phyloP scores from a whole-genome alignment of 2,113 vertebrate genomes.

The Suncus etruscus region DNA sequence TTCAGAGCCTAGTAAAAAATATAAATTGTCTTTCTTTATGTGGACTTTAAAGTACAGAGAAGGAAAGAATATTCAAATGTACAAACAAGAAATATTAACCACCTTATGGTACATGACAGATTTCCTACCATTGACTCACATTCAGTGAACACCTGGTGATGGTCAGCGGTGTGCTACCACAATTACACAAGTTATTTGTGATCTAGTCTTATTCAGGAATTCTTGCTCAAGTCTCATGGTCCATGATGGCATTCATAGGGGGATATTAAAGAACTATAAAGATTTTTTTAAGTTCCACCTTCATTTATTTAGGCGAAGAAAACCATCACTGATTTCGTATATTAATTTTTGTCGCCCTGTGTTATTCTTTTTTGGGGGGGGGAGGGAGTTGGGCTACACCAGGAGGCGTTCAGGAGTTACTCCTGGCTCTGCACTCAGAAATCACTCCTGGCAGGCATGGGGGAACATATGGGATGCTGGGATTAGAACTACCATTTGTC shows the following conservation, averaged over 20 bases:
- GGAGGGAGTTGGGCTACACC: too few species aligned
- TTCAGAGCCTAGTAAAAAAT: background rate
- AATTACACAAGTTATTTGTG: slow-evolving; percentile 20
- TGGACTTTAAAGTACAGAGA: slow-evolving; percentile 13
- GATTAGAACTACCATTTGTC: too few species aligned
- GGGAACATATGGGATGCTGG: too few species aligned
- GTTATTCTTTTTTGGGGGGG: background rate
- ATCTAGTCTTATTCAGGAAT: background rate
- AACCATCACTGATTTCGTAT: background rate
- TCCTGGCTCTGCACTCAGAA: too few species aligned
- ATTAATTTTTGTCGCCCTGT: background rate
- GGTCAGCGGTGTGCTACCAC: background rate
- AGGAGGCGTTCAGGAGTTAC: too few species aligned
- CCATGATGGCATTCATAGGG: background rate
- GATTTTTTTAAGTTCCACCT: background rate
- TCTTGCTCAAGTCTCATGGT: slow-evolving; percentile 5
- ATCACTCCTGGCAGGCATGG: too few species aligned
- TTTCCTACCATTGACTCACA: background rate
- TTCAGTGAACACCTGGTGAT: background rate
- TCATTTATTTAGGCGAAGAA: background rate
- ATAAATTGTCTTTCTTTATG: background rate
- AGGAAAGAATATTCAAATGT: background rate
- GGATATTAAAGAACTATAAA: background rate
- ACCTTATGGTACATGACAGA: background rate
- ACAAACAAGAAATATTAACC: background rate